phyloP scores from a whole-genome alignment of 2,113 vertebrate species.

The Ctenomys sociabilis region DNA sequence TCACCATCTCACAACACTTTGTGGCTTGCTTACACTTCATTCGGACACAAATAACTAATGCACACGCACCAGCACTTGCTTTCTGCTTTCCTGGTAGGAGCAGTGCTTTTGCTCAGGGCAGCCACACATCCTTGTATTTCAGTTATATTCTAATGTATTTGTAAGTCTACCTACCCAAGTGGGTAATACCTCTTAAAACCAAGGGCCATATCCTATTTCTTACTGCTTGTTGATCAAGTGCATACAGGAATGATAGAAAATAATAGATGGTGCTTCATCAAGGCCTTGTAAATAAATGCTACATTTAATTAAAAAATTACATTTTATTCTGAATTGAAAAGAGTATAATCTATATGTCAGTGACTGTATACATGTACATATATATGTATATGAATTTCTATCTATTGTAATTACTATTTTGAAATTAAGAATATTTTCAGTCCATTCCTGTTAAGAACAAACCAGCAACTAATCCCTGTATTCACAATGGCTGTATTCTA shows the following conservation, averaged over 20 bases:
- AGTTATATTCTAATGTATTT: background rate
- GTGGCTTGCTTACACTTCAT: rapidly evolving
- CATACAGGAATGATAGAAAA: background rate
- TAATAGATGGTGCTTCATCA: background rate
- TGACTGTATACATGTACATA: background rate
- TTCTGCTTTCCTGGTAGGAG: background rate
- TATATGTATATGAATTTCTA: background rate
- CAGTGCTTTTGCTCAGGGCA: background rate
- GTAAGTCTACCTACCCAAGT: background rate
- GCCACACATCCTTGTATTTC: background rate
- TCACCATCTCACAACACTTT: background rate
- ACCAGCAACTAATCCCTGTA: background rate
- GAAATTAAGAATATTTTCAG: background rate
- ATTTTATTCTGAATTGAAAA: background rate
- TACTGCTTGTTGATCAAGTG: background rate
- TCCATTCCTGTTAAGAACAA: background rate
- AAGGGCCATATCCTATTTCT: background rate
- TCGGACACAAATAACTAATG: background rate
- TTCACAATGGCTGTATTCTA: background rate
- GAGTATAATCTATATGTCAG: no score
- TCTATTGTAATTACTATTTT: background rate
- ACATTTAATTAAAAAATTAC: background rate
- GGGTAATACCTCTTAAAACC: background rate
- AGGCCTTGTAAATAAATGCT: background rate
- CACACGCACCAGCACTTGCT: background rate